Conservation (phyloP, 1,140 invertebrate genomes). For the Sipha flava region DNA sequence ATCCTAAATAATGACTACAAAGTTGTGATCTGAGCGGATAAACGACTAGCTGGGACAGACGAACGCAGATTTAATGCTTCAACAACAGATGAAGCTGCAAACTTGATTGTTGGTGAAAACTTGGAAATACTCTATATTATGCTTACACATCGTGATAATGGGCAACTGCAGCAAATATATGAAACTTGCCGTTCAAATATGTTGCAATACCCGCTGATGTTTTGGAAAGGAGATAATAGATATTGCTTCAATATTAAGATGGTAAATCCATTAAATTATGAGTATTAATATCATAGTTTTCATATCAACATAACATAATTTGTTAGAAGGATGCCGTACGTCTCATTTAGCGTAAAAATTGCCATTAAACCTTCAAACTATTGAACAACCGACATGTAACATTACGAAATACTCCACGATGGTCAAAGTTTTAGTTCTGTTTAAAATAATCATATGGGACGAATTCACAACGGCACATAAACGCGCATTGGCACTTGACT, state of each 20-base stretch:
- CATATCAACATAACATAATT: no score
- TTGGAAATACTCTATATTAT: neutral
- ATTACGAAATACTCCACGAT: neutral
- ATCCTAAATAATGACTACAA: neutral
- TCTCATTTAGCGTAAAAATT: constrained; percentile 44
- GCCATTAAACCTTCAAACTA: constrained; percentile 35
- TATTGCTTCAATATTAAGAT: no score
- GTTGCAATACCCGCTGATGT: no score
- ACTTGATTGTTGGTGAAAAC: neutral
- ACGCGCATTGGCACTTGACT: constrained; percentile 39
- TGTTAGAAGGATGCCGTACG: constrained; percentile 43
- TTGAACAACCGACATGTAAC: constrained; percentile 30
- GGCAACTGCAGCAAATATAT: constrained; percentile 44
- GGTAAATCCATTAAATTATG: no score
- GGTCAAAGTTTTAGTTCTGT: neutral
- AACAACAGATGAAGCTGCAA: neutral
- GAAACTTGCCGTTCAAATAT: no score
- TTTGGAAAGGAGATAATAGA: no score
- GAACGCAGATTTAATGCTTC: neutral
- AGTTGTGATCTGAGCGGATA: neutral
- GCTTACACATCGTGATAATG: neutral
- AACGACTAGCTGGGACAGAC: neutral
- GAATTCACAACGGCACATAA: constrained; percentile 43
- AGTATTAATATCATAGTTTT: no score
- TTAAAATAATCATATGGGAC: no score